Conservation (phyloP, 2,888 invertebrate genomes). For the Lasioglossum villosulum region DNA sequence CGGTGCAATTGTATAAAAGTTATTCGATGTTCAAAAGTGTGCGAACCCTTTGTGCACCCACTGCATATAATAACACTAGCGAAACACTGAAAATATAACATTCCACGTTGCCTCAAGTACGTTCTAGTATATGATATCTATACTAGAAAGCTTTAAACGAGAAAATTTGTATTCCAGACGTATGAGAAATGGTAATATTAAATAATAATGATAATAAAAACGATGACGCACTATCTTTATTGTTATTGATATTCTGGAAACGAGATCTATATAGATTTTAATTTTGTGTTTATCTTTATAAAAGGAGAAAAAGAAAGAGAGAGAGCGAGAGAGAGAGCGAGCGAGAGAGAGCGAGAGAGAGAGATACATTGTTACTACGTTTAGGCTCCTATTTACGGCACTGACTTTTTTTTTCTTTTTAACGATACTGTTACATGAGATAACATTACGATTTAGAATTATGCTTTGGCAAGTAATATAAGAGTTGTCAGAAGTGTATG, state of each 20-base stretch:
- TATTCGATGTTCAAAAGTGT: no score
- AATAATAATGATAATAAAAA: conserved; percentile 31
- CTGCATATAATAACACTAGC: conserved; percentile 40
- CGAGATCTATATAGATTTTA: conserved; percentile 50
- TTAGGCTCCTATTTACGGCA: conserved; percentile 79
- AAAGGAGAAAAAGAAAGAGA: conserved; percentile 23
- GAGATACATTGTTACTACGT: conserved; percentile 56
- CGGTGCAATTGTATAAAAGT: no score
- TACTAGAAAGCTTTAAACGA: conserved; percentile 70
- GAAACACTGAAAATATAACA: conserved; percentile 67
- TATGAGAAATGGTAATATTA: conserved; percentile 38
- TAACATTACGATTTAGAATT: conserved; percentile 82
- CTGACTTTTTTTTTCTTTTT: conserved; percentile 78
- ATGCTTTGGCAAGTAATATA: conserved; percentile 81
- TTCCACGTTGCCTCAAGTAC: conserved; percentile 69
- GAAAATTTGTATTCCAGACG: conserved; percentile 53
- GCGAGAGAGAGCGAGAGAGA: no score
- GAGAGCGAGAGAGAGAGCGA: no score
- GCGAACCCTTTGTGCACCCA: no score
- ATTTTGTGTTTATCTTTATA: conserved; percentile 50
- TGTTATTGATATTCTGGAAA: conserved; percentile 79
- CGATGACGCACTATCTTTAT: conserved; percentile 26
- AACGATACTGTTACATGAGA: conserved; percentile 80
- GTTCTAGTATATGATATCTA: conserved; percentile 68
- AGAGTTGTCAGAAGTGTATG: conserved; percentile 75